phyloP scores from a whole-genome alignment of 1,140 invertebrate genomes.

The Diorhabda sublineata region DNA sequence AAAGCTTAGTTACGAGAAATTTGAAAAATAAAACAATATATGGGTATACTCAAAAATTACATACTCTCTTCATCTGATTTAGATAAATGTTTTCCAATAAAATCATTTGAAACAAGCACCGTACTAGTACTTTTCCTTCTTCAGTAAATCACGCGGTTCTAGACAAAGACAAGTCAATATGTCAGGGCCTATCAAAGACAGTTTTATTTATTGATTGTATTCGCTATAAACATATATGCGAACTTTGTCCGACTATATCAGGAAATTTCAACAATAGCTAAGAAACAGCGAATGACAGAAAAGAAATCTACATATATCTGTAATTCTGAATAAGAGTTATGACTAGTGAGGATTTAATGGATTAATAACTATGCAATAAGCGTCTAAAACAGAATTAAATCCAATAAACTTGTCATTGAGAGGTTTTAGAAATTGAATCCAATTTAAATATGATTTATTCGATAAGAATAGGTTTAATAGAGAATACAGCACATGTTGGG shows the following conservation, averaged over 20 bases:
- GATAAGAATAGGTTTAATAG: too few relatives aligned
- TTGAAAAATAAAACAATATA: too few relatives aligned
- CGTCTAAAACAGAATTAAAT: too few relatives aligned
- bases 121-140: background rate
- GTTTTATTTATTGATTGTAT: slow-evolving; percentile 13
- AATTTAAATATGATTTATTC: too few relatives aligned
- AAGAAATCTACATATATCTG: background rate
- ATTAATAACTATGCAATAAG: too few relatives aligned
- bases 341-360: background rate
- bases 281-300: background rate
- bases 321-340: background rate
- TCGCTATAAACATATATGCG: slow-evolving; percentile 8
- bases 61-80: too few relatives aligned
- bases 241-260: slow-evolving; percentile 2
- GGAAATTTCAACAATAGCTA: background rate
- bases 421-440: too few relatives aligned
- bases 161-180: slow-evolving; percentile 14
- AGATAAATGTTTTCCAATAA: background rate
- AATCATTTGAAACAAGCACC: background rate
- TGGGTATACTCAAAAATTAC: too few relatives aligned
- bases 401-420: too few relatives aligned
- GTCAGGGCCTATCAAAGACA: slow-evolving; percentile 9
- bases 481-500: too few relatives aligned
- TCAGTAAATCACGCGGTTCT: slow-evolving; percentile 11
- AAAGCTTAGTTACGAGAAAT: too few relatives aligned